These are phyloP conservation scores for Drosophila pandora DNA, from an alignment of 1,140 invertebrate genomes.

Conservation along the genomic window DNA sequence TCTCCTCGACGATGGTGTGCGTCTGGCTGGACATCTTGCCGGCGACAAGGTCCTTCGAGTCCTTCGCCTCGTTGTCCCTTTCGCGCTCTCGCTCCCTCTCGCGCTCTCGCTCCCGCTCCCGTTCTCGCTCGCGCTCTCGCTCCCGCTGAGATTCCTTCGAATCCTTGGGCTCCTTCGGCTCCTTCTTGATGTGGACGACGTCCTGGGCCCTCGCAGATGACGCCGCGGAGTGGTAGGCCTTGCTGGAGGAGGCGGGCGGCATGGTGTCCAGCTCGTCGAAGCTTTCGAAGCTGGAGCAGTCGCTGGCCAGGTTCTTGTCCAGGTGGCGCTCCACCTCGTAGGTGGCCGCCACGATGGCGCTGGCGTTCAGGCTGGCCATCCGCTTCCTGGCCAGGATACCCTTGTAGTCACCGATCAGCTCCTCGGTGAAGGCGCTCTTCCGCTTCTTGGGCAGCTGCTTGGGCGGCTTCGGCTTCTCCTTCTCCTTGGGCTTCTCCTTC, in stretches of 20 bases:
- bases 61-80: slow-evolving; percentile 39
- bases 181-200: slow-evolving; percentile 61
- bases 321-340: slow-evolving; percentile 89
- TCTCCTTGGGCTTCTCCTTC: not conserved
- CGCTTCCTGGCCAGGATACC: slow-evolving; percentile 94
- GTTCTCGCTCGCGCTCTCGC: slow-evolving; percentile 13
- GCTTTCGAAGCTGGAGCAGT: slow-evolving; percentile 85
- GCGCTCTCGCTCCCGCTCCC: slow-evolving; percentile 5
- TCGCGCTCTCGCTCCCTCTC: slow-evolving; percentile 13
- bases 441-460: slow-evolving; percentile 82
- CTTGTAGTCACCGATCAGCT: slow-evolving; percentile 90
- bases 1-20: slow-evolving; percentile 75
- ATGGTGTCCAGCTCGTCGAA: slow-evolving; percentile 68
- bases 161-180: slow-evolving; percentile 56
- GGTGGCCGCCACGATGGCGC: slow-evolving; percentile 95
- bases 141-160: slow-evolving; percentile 25
- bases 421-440: slow-evolving; percentile 87
- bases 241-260: slow-evolving; percentile 12
- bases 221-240: not conserved
- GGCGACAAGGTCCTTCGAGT: slow-evolving; percentile 38
- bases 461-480: slow-evolving; percentile 54
- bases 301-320: slow-evolving; percentile 77
- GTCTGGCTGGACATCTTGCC: slow-evolving; percentile 84
- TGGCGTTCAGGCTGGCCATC: slow-evolving; percentile 96
- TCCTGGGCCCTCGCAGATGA: slow-evolving; percentile 5